Conservation (phyloP, 2,113 vertebrate genomes). For the Alaudala cheleensis region DNA sequence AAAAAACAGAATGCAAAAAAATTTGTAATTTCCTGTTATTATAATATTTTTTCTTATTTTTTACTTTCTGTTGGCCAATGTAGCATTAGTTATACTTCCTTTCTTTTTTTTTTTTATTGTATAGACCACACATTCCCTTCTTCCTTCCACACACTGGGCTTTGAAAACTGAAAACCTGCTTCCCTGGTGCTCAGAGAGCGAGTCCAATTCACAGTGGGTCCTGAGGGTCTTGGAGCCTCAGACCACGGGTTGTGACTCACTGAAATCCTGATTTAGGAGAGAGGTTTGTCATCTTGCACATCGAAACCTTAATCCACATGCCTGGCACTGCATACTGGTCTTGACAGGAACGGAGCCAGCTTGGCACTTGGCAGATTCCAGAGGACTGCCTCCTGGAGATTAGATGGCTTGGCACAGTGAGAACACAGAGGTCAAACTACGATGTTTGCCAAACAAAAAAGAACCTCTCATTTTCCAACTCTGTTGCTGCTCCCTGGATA, state of each 20-base stretch:
- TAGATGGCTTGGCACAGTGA: constrained; percentile 50
- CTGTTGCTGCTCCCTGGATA: constrained; percentile 25
- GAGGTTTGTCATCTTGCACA: constrained; percentile 4
- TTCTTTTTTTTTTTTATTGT: neutral
- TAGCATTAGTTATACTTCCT: neutral
- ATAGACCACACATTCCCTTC: neutral
- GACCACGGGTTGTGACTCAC: neutral
- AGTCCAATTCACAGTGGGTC: neutral
- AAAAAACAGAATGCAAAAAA: constrained; percentile 57
- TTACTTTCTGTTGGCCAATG: neutral
- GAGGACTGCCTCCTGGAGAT: constrained; percentile 53
- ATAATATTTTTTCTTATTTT: neutral
- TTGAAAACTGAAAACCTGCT: neutral
- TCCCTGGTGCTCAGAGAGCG: neutral
- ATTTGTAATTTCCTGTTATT: neutral
- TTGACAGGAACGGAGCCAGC: constrained; percentile 39
- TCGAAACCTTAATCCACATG: constrained; percentile 41
- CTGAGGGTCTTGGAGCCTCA: neutral
- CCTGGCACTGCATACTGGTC: constrained; percentile 14
- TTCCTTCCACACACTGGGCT: neutral
- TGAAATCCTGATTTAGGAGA: neutral
- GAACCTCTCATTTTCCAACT: constrained; percentile 34
- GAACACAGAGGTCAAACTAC: constrained; percentile 43
- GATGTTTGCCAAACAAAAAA: constrained; percentile 41
- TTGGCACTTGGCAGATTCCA: constrained; percentile 47